Evolutionary conservation across 1,140 invertebrate genomes (phyloP).

Genomic region (Himalopsyche phryganea): DNA sequence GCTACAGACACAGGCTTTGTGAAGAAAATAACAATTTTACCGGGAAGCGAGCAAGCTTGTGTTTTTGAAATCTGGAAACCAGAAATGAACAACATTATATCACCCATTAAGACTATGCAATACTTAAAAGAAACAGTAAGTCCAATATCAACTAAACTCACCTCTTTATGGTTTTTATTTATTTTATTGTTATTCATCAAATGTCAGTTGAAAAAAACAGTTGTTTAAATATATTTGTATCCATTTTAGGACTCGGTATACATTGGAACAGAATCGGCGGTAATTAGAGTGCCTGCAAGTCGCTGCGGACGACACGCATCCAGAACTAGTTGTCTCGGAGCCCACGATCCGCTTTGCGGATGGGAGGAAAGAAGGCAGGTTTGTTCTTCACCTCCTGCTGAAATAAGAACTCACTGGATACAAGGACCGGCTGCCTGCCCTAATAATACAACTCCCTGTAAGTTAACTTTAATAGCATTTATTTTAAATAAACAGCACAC

Average conservation of each 20-base stretch:
- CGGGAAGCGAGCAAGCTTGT: slow-evolving; percentile 66
- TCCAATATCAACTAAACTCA: too few relatives aligned
- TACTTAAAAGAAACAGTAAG: slow-evolving; percentile 76
- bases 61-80: slow-evolving; percentile 82
- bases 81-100: slow-evolving; percentile 52
- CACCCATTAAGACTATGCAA: slow-evolving; percentile 66
- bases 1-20: slow-evolving; percentile 71
- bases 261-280: slow-evolving; percentile 67
- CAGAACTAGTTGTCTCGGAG: slow-evolving; percentile 70
- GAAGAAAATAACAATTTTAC: slow-evolving; percentile 76
- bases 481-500: too few relatives aligned
- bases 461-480: background rate
- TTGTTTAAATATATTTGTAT: background rate
- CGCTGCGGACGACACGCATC: slow-evolving; percentile 73
- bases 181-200: too few relatives aligned
- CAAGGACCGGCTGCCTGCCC: slow-evolving; percentile 68
- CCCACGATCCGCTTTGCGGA: slow-evolving; percentile 91
- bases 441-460: background rate
- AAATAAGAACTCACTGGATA: slow-evolving; percentile 65
- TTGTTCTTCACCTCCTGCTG: slow-evolving; percentile 66
- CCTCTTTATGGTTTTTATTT: too few relatives aligned
- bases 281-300: slow-evolving; percentile 71
- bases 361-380: slow-evolving; percentile 75
- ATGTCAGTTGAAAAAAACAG: too few relatives aligned
- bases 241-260: slow-evolving; percentile 70